A percentile compares a stretch with the other conserved stretches of the same genome.
phyloP scores from a whole-genome alignment of 2,888 invertebrate species.

The Agonopterix subpropinquella region DNA sequence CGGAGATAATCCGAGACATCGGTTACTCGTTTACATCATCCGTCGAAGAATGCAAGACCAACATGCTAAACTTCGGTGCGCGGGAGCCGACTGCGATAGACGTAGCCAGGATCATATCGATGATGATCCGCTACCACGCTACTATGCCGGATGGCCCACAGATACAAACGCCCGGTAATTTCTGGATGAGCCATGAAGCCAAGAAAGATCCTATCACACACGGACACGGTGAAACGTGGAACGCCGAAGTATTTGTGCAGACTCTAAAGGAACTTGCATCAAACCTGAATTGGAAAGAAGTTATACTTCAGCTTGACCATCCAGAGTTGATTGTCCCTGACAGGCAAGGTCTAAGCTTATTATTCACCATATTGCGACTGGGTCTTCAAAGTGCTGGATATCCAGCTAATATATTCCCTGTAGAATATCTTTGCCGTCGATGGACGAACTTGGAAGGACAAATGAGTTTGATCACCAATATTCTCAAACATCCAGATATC shows the following conservation, averaged over 20 bases:
- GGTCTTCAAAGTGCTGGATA: conserved; percentile 87
- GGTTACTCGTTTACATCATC: conserved; percentile 92
- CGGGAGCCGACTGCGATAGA: conserved; percentile 88
- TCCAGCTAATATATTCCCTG: conserved; percentile 85
- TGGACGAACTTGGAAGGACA: conserved; percentile 97
- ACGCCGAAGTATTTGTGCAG: conserved; percentile 94
- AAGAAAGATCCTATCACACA: conserved; percentile 69
- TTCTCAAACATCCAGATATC: conserved; percentile 93
- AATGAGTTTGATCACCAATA: conserved; percentile 89
- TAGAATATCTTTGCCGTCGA: conserved; percentile 90
- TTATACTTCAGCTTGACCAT: conserved; percentile 93
- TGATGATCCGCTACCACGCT: conserved; percentile 90
- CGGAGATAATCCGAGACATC: conserved; percentile 93
- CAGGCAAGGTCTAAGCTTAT: conserved; percentile 86
- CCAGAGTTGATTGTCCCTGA: conserved; percentile 92
- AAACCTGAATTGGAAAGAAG: conserved; percentile 93
- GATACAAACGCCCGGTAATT: conserved; percentile 79
- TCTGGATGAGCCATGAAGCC: conserved; percentile 76
- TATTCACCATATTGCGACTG: conserved; percentile 87
- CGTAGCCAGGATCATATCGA: conserved; percentile 89
- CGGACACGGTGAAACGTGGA: conserved; percentile 83
- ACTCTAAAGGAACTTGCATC: conserved; percentile 93
- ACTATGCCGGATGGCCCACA: conserved; percentile 80
- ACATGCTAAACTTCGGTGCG: conserved; percentile 87
- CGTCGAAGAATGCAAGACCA: conserved; percentile 91